phyloP scores from a whole-genome alignment of 2,888 invertebrate genomes.

The Steinernema hermaphroditum region DNA sequence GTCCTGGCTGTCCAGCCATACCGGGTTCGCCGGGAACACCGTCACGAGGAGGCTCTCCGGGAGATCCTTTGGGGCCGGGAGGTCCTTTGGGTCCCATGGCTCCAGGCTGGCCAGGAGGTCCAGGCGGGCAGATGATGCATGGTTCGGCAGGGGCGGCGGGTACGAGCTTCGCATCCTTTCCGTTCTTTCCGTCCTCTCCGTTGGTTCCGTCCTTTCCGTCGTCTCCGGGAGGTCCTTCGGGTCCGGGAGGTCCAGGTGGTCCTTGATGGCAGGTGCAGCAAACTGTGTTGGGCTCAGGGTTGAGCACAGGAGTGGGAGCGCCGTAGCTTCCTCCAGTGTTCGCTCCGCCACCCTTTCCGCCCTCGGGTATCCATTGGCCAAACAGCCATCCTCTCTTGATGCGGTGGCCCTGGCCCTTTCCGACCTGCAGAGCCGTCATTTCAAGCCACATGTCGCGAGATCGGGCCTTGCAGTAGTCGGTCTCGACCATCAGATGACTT shows the following conservation, averaged over 20 bases:
- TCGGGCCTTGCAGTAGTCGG: constrained; percentile 65
- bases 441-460: constrained; percentile 66
- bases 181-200: constrained; percentile 57
- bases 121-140: constrained; percentile 59
- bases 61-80: constrained; percentile 60
- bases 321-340: constrained; percentile 35
- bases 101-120: constrained; percentile 56
- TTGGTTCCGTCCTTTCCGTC: constrained; percentile 56
- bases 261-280: constrained; percentile 44
- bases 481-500: constrained; percentile 64
- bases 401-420: constrained; percentile 48
- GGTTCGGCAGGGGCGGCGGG: constrained; percentile 53
- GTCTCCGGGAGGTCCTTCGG: constrained; percentile 52
- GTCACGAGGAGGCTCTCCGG: constrained; percentile 50
- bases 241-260: constrained; percentile 54
- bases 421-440: constrained; percentile 64
- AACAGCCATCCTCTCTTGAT: constrained; percentile 59
- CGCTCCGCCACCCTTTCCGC: constrained; percentile 48
- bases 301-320: constrained; percentile 40
- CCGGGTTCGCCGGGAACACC: constrained; percentile 60
- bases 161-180: constrained; percentile 39
- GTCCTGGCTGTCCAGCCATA: constrained; percentile 58
- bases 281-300: constrained; percentile 46
- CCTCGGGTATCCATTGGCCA: constrained; percentile 58
- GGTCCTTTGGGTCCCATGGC: constrained; percentile 57